Base-by-base conservation (phyloP, 2,888 invertebrate species). In the Polyploca ridens region DNA sequence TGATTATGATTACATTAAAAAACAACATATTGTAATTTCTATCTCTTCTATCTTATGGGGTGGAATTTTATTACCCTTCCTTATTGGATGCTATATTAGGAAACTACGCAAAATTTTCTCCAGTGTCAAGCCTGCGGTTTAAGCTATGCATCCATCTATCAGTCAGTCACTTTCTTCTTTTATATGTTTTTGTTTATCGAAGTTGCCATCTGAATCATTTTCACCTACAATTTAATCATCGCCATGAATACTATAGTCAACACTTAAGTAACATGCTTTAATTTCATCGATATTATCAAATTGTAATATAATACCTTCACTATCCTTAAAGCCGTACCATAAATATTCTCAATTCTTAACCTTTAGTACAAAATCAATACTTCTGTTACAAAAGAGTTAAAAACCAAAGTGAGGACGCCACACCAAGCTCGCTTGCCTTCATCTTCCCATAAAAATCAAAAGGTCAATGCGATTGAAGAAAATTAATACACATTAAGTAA, bases 401-500 rank as follows among this genome's bases (percentile, higher is more conserved):
- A 54, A 54, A 54, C 54, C 54, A 54, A 54, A 19, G 16, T 54
- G 19, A 54, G 19, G 54, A 54, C 54, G 54, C 54, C 54, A 8
- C 54, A 49, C 49, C n/a, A 10, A 54, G 54, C 58, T 33, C 8
- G 58, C n/a, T 58, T 16, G 11, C 61, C 61, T 61, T 61, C 61
- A 41, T 19, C 41, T 14, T 41, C 41, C 41, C 41, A 27, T 41
- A 61, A 61, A 74, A 69, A 68, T 63, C 63, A 69, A 68, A 72
- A 71, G 62, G 65, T 69, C 66, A 66, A 33, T 62, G 65, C 58
- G 49, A 14, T 49, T 11, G 33, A 14, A 44, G 16, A 33, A n/a
- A 58, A 61, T 41, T 54, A 41, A 41, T 6, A 41, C 41, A 61
- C 61, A 61, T 61, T 19, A 61, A 41, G 27, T 41, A 41, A 54